Conservation (phyloP, 2,113 vertebrate genomes). For the Pelusios castaneus region DNA sequence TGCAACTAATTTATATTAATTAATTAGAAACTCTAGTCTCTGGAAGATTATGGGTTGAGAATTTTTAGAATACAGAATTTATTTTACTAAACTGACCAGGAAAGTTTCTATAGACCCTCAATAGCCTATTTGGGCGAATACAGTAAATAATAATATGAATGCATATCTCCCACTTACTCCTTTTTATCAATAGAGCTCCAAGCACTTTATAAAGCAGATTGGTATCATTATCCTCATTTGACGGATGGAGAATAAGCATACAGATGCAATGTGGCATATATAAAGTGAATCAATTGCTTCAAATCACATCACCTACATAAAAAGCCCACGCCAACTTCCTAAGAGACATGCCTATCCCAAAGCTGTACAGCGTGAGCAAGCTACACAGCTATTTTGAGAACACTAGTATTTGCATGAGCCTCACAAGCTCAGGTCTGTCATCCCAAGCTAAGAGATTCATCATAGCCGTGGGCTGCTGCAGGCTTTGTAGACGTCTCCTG, state of each 20-base stretch:
- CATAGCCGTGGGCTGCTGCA: neutral
- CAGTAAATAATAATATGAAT: neutral
- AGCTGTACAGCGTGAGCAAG: rapidly evolving
- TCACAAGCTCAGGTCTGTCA: neutral
- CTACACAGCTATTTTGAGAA: neutral
- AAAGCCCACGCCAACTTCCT: neutral
- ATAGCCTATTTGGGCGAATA: neutral
- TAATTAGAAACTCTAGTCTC: neutral
- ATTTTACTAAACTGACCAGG: constrained; percentile 29
- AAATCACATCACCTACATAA: neutral
- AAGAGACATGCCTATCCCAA: neutral
- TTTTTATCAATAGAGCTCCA: neutral
- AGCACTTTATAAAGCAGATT: neutral
- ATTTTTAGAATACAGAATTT: neutral
- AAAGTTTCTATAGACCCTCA: constrained; percentile 30
- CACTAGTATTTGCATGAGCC: neutral
- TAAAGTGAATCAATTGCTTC: neutral
- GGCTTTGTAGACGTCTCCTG: neutral
- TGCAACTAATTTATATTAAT: neutral
- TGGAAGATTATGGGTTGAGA: neutral
- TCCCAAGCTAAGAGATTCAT: neutral
- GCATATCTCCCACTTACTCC: neutral
- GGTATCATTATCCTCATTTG: neutral
- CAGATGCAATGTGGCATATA: neutral
- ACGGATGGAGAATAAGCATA: constrained; percentile 10